These are phyloP conservation scores for Brassicogethes aeneus DNA, from an alignment of 2,888 invertebrate genomes.

Conservation along the genomic window DNA sequence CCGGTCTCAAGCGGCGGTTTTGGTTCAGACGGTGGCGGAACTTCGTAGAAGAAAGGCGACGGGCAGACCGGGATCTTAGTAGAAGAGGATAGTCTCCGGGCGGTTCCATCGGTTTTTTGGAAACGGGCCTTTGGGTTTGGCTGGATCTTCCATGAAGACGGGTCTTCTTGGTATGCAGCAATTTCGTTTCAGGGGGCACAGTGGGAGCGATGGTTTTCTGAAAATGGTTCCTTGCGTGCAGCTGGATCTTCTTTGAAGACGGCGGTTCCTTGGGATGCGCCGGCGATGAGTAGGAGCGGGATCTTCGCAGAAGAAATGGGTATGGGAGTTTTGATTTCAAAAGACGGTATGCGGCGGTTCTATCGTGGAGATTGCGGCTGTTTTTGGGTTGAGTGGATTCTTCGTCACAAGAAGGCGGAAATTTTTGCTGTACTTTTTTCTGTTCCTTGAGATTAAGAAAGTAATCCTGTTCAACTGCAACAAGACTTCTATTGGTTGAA, in stretches of 20 bases:
- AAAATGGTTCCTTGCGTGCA: background rate
- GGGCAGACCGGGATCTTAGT: too few species aligned
- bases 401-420: too few species aligned
- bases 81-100: too few species aligned
- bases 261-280: background rate
- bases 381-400: too few species aligned
- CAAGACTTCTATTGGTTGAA: background rate
- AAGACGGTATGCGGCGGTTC: background rate
- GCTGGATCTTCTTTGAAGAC: background rate
- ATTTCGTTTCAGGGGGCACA: background rate
- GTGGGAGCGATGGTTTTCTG: background rate
- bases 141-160: too few species aligned
- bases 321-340: background rate
- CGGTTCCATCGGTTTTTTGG: too few species aligned
- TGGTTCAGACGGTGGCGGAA: too few species aligned
- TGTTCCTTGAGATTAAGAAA: background rate
- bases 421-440: background rate
- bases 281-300: conserved; percentile 3
- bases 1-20: too few species aligned
- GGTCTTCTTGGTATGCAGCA: background rate
- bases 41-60: too few species aligned
- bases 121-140: too few species aligned
- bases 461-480: too few species aligned
- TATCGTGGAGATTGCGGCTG: conserved; percentile 1
- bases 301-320: conserved; percentile 1